A percentile compares a stretch with the other conserved stretches of the same genome.
These are phyloP conservation scores for Ceratothoa steindachneri DNA, from an alignment of 2,888 invertebrate genomes.

Conservation along the genomic window DNA sequence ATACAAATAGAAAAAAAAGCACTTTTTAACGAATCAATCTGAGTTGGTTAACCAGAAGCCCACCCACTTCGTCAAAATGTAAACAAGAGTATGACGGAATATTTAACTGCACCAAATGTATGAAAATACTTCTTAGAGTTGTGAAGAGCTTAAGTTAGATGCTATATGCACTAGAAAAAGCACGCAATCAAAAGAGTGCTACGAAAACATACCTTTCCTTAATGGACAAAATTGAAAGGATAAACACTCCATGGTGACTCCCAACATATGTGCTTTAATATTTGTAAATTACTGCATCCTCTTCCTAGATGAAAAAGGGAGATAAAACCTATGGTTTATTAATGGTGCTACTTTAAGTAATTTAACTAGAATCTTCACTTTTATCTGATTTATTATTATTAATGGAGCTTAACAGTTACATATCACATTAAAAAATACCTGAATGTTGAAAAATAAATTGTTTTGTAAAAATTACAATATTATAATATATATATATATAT, in stretches of 20 bases:
- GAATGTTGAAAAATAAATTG: constrained; percentile 45
- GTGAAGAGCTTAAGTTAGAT: no score
- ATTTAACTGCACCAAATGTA: no score
- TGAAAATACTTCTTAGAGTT: no score
- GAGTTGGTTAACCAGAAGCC: neutral
- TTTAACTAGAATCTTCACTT: constrained; percentile 32
- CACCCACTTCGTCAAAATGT: neutral
- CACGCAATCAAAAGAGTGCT: no score
- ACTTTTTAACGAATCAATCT: neutral
- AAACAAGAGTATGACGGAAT: neutral
- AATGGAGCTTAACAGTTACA: constrained; percentile 43
- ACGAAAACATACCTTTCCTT: no score
- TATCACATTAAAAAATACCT: constrained; percentile 47
- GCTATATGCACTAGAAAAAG: no score
- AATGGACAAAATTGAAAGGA: no score
- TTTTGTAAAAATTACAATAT: constrained; percentile 26
- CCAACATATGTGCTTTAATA: no score
- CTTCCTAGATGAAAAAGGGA: neutral
- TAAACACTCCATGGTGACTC: no score
- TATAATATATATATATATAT: constrained; percentile 40
- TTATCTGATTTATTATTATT: constrained; percentile 34
- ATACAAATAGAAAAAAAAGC: neutral
- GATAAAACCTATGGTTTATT: constrained; percentile 17
- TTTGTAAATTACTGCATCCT: no score
- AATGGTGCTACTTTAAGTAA: constrained; percentile 8